Base-by-base conservation (phyloP, 2,888 invertebrate species). In the Drosophila nigritarsus region DNA sequence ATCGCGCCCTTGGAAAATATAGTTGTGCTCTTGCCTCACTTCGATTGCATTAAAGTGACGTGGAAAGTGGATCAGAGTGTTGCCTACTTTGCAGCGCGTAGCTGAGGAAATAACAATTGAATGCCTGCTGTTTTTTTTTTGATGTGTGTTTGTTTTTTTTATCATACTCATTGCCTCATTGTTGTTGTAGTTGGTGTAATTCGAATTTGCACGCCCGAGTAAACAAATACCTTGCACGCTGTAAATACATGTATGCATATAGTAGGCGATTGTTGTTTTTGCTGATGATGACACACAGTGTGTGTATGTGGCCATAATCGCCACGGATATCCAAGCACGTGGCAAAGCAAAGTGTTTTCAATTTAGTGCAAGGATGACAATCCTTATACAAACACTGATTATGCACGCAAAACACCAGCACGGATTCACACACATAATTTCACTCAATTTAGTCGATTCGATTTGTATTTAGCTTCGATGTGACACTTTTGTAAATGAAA, bases 161-260 rank as follows among this genome's bases (percentile, higher is more conserved):
- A 32, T 48, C 18, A 36, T 1, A 42, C 42, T 42, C 8, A 8
- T 64, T 64, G 65, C 51, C 59, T n/a, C n/a, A 54, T 45, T n/a
- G 36, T 8, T 59, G 42, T 24, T 20, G 36, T 29, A 42, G 48
- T 54, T 58, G 20, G 29, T 50, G 42, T 40, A 9, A 58, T 59
- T 70, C 66, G 64, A 81, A 81, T 81, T 87, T 76, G 58, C 65
- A 75, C 76, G 72, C 82, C 65, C 70, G 71, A 72, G 56, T 63
- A 72, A 83, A 65, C 76, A 83, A 72, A 72, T 70, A 75, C 29
- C 49, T 38, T 20, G 32, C 38, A 48, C 15, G 15, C n/a, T 18
- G 11, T 29, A 13, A 24, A n/a, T 8, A 64, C 3, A 49, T 20
- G n/a, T 45, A 38, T 13, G 29, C 34, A 51, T 13, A n/a, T 2